Evolutionary conservation across 2,797 vertebrate genomes (phyloP).

Genomic region (Peromyscus melanophrys): DNA sequence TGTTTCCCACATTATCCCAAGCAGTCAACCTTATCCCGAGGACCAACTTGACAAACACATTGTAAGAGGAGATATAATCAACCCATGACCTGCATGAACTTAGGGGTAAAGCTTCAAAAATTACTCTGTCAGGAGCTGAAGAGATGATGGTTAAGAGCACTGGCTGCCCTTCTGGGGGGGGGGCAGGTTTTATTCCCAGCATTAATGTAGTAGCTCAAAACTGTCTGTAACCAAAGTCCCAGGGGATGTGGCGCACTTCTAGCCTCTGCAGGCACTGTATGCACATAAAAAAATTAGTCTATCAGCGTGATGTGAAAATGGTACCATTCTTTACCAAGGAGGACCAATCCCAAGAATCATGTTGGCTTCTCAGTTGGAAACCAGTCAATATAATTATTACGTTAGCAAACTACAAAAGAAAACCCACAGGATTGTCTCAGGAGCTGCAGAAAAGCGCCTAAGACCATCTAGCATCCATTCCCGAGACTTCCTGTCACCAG

Average conservation of each 20-base stretch:
- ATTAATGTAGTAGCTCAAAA: not conserved
- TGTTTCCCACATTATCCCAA: too few species aligned
- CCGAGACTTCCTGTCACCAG: not conserved
- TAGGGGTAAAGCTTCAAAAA: not conserved
- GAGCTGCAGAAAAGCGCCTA: not conserved
- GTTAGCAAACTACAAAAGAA: not conserved
- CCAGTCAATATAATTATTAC: not conserved
- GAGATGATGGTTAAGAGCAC: not conserved
- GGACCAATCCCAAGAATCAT: not conserved
- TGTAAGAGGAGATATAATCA: not conserved
- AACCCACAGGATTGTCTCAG: not conserved
- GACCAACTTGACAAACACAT: not conserved
- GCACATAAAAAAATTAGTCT: not conserved
- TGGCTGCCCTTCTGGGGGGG: not conserved
- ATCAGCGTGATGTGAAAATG: not conserved
- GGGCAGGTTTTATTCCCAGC: not conserved
- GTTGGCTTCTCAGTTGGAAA: not conserved
- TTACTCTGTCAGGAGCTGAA: not conserved
- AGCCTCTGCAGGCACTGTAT: not conserved
- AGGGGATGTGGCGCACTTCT: not conserved
- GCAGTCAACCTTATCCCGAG: not conserved
- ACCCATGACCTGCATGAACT: not conserved
- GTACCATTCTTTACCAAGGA: not conserved
- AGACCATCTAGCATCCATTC: not conserved
- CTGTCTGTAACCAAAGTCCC: not conserved